A percentile compares a stretch with the other conserved stretches of the same genome.
Evolutionary conservation across 1,140 invertebrate species (phyloP).

Genomic region (Aporrectodea caliginosa): DNA sequence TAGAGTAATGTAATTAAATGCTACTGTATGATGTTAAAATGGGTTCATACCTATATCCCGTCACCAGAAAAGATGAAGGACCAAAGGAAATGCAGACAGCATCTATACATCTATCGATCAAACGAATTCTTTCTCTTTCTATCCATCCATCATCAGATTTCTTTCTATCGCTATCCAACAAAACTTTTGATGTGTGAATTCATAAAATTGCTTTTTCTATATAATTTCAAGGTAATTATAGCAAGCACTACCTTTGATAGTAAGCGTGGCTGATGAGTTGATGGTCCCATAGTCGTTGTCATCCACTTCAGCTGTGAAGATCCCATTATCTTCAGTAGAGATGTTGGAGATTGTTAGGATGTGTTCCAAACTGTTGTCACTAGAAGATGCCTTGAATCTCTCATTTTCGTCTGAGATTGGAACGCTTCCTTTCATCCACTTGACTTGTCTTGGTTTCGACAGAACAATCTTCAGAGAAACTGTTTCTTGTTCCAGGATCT

Average conservation of each 20-base stretch:
- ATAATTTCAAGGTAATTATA: too few species aligned
- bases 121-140: too few species aligned
- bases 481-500: conserved; percentile 42
- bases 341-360: background rate
- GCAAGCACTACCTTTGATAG: background rate
- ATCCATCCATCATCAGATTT: too few species aligned
- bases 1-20: too few species aligned
- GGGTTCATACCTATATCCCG: too few species aligned
- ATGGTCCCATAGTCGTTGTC: background rate
- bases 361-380: background rate
- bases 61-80: too few species aligned
- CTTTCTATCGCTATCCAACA: too few species aligned
- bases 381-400: background rate
- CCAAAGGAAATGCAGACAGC: too few species aligned
- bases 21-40: too few species aligned
- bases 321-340: background rate
- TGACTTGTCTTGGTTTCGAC: conserved; percentile 41
- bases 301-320: background rate
- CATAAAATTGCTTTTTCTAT: too few species aligned
- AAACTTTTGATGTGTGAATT: too few species aligned
- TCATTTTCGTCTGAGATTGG: background rate
- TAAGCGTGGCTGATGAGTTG: background rate
- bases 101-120: too few species aligned
- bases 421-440: conserved; percentile 30
- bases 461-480: conserved; percentile 48